phyloP scores from a whole-genome alignment of 1,140 invertebrate species.

The Nylanderia fulva region DNA sequence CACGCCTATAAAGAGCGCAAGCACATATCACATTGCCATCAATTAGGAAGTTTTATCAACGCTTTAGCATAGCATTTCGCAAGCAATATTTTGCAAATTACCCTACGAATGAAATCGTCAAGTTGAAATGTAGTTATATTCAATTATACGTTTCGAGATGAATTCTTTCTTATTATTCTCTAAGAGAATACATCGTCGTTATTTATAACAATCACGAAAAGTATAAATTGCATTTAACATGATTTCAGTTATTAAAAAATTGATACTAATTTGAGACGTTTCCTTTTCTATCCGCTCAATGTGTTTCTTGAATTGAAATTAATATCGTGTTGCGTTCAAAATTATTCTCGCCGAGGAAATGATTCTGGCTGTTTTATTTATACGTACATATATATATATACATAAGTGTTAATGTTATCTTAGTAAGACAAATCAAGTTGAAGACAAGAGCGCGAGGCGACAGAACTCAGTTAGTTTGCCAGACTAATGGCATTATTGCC shows the following conservation, averaged over 20 bases:
- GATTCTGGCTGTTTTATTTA: no score
- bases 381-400: no score
- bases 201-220: not conserved
- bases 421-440: conserved; percentile 13
- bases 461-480: conserved; percentile 63
- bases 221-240: not conserved
- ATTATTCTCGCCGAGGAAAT: not conserved
- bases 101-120: not conserved
- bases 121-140: not conserved
- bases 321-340: not conserved
- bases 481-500: conserved; percentile 58
- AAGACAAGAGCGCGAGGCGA: conserved; percentile 16
- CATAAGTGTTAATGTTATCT: conserved; percentile 4
- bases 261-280: not conserved
- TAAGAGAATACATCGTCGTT: not conserved
- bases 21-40: conserved; percentile 20
- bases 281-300: not conserved
- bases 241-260: not conserved
- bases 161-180: not conserved
- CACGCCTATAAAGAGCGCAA: conserved; percentile 1
- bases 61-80: conserved; percentile 14
- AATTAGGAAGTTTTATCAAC: conserved; percentile 32
- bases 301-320: not conserved
- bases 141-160: not conserved
- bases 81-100: conserved; percentile 37